These are phyloP conservation scores for Denticeps clupeoides DNA, from an alignment of 2,797 vertebrate genomes.

Conservation along the genomic window DNA sequence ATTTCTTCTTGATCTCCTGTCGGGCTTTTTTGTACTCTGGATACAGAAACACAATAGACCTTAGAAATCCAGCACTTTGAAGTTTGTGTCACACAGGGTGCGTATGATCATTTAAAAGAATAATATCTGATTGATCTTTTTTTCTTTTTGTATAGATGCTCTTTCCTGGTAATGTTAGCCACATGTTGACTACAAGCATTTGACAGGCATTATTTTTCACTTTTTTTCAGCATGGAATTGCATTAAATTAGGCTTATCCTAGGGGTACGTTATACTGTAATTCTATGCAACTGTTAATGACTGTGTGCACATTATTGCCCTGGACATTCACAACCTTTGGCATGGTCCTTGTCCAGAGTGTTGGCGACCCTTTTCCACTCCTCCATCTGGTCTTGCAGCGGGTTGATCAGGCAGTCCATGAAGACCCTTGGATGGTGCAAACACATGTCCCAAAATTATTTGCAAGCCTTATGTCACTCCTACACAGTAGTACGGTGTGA, in stretches of 20 bases:
- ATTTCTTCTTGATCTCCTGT: slow-evolving; percentile 90
- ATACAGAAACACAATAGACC: slow-evolving; percentile 5
- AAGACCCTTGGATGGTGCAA: slow-evolving; percentile 83
- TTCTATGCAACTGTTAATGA: too few species aligned
- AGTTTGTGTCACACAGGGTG: background rate
- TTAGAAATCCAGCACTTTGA: background rate
- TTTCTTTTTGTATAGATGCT: too few species aligned
- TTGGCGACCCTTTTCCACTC: slow-evolving; percentile 95
- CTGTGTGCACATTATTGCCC: too few species aligned
- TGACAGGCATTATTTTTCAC: too few species aligned
- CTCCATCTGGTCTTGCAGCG: slow-evolving; percentile 96
- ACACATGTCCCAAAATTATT: too few species aligned
- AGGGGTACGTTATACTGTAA: too few species aligned
- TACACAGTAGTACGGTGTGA: too few species aligned
- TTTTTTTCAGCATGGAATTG: too few species aligned
- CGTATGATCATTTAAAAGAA: background rate
- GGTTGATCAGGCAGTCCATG: slow-evolving; percentile 90
- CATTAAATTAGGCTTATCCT: too few species aligned
- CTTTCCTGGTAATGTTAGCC: too few species aligned
- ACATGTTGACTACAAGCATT: too few species aligned
- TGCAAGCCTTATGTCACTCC: too few species aligned
- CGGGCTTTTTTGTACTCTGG: slow-evolving; percentile 89
- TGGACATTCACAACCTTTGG: slow-evolving; percentile 96
- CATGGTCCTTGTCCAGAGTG: slow-evolving; percentile 93
- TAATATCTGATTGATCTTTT: slow-evolving; percentile 2